Percentiles rank a stretch among this genome's conserved stretches.
phyloP scores from a whole-genome alignment of 2,113 vertebrate species.

The Ellobius talpinus region DNA sequence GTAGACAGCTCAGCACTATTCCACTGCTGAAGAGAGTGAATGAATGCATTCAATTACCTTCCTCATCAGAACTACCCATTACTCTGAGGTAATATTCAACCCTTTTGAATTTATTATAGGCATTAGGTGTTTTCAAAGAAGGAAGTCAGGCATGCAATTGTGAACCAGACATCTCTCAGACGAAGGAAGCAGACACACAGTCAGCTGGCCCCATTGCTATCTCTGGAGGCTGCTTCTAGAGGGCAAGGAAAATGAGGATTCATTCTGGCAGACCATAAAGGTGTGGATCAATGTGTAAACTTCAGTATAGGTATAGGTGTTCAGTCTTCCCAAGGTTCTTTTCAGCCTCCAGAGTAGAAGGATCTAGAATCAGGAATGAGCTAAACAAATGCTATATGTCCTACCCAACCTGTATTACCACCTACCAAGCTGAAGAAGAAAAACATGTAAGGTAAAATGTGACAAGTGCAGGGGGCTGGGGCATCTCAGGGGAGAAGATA shows the following conservation, averaged over 20 bases:
- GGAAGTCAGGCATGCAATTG: conserved; percentile 41
- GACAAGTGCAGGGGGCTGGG: background rate
- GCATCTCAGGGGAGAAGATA: background rate
- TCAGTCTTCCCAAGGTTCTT: conserved; percentile 1
- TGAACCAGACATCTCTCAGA: conserved; percentile 33
- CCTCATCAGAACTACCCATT: background rate
- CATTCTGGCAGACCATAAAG: background rate
- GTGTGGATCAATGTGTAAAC: background rate
- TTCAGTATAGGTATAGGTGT: background rate
- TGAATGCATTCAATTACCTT: conserved; percentile 11
- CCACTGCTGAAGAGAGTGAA: background rate
- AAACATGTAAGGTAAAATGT: background rate
- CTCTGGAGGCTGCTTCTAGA: background rate
- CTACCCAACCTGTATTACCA: background rate
- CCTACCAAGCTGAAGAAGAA: background rate
- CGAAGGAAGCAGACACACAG: background rate
- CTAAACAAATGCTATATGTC: background rate
- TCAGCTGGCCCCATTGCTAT: background rate
- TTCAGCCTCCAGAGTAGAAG: background rate
- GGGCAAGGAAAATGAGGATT: background rate
- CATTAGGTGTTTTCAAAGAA: conserved; percentile 52
- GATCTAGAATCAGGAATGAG: background rate
- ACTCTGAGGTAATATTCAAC: conserved; percentile 2
- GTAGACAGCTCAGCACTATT: background rate
- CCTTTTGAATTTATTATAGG: background rate